Evolutionary conservation across 2,113 vertebrate species (phyloP).

Genomic region (Harpagus bidentatus): DNA sequence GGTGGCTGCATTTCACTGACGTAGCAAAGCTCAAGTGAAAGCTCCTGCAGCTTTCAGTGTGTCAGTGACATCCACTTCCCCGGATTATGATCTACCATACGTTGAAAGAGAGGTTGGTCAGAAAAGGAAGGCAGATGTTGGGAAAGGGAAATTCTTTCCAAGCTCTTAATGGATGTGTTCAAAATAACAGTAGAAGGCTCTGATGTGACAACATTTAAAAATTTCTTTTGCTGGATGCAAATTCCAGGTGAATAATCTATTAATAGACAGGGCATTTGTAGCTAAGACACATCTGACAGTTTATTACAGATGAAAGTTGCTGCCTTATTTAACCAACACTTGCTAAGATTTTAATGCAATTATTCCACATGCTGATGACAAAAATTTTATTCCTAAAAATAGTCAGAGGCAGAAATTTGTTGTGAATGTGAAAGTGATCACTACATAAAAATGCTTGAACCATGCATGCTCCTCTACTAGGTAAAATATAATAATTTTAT

Average conservation of each 20-base stretch:
- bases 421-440: neutral
- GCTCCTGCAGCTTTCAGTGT: neutral
- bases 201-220: neutral
- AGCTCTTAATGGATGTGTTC: neutral
- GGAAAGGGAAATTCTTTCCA: neutral
- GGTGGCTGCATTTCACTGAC: neutral
- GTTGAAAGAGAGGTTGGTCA: neutral
- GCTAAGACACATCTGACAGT: neutral
- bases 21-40: neutral
- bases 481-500: neutral
- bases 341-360: neutral
- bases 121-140: neutral
- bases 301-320: neutral
- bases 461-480: neutral
- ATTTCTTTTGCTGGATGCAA: neutral
- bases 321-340: neutral
- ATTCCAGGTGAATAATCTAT: neutral
- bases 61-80: neutral
- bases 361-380: neutral
- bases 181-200: neutral
- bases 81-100: neutral
- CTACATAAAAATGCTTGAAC: neutral
- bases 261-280: neutral
- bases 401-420: neutral
- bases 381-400: neutral